phyloP scores from a whole-genome alignment of 2,888 invertebrate genomes.

The Drosophila merina region DNA sequence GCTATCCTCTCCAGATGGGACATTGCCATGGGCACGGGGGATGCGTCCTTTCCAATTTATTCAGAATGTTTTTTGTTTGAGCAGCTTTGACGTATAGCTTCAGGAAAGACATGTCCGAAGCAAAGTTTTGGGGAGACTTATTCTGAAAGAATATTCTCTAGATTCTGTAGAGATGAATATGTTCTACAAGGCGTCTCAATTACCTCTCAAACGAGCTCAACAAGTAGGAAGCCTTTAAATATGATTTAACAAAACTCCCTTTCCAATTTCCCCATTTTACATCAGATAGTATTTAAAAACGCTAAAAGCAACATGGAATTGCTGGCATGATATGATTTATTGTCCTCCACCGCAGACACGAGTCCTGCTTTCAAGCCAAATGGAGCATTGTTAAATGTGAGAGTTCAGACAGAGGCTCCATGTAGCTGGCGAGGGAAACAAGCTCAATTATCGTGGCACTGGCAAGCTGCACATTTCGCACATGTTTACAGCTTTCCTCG shows the following conservation, averaged over 20 bases:
- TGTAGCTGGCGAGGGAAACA: slow-evolving; percentile 9
- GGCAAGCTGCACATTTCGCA: slow-evolving; percentile 22
- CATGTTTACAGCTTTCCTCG: slow-evolving; percentile 16
- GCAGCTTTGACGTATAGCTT: not conserved
- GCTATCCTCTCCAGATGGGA: not conserved
- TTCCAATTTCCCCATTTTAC: not conserved
- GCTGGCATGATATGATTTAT: not conserved
- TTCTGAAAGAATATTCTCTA: no score
- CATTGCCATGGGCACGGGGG: not conserved
- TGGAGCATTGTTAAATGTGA: not conserved
- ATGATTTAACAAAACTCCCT: not conserved
- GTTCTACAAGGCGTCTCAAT: no score
- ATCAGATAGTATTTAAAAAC: slow-evolving; percentile 1
- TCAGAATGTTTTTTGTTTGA: not conserved
- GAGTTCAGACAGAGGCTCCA: not conserved
- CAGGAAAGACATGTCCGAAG: not conserved
- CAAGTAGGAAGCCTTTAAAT: not conserved
- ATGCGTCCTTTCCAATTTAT: not conserved
- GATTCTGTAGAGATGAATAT: no score
- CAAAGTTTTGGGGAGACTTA: not conserved
- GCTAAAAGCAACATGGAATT: slow-evolving; percentile 2
- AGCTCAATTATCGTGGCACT: slow-evolving; percentile 22
- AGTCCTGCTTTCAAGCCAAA: slow-evolving; percentile 1
- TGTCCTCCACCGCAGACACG: not conserved
- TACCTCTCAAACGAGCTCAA: not conserved